Evolutionary conservation across 2,888 invertebrate genomes (phyloP).

Genomic region (Leptinotarsa peninsularis): DNA sequence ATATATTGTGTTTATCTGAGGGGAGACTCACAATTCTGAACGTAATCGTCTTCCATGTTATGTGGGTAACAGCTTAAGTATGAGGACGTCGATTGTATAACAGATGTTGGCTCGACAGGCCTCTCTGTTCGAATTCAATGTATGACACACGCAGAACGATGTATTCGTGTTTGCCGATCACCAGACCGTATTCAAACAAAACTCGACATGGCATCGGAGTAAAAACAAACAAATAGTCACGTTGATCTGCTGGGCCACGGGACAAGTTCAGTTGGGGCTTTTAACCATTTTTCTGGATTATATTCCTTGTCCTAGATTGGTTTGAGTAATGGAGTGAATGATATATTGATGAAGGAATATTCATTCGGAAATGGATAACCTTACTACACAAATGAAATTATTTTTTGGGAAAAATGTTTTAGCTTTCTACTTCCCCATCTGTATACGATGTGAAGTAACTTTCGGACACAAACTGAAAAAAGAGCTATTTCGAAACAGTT

Average conservation of each 20-base stretch:
- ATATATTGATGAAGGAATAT: neutral
- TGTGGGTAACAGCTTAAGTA: slow-evolving; percentile 14
- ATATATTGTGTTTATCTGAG: slow-evolving; percentile 15
- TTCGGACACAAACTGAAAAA: no score
- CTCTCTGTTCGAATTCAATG: slow-evolving; percentile 18
- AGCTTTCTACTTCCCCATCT: no score
- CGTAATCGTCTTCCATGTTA: slow-evolving; percentile 17
- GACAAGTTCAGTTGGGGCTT: neutral
- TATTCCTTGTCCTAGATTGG: neutral
- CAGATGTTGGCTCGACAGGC: slow-evolving; percentile 18
- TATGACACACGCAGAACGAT: slow-evolving; percentile 15
- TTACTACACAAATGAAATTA: no score
- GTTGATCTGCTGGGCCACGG: neutral
- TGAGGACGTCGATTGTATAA: slow-evolving; percentile 14
- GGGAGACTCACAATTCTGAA: slow-evolving; percentile 7
- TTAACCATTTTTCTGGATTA: neutral
- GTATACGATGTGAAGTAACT: no score
- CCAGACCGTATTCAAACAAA: slow-evolving; percentile 29
- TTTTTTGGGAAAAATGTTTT: no score
- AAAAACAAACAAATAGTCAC: slow-evolving; percentile 22
- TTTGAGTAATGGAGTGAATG: neutral
- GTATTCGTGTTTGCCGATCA: slow-evolving; percentile 22
- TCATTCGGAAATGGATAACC: no score
- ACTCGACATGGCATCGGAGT: slow-evolving; percentile 14
- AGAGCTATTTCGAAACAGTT: no score